phyloP scores from a whole-genome alignment of 2,888 invertebrate genomes.

The Standfussiana lucernea region DNA sequence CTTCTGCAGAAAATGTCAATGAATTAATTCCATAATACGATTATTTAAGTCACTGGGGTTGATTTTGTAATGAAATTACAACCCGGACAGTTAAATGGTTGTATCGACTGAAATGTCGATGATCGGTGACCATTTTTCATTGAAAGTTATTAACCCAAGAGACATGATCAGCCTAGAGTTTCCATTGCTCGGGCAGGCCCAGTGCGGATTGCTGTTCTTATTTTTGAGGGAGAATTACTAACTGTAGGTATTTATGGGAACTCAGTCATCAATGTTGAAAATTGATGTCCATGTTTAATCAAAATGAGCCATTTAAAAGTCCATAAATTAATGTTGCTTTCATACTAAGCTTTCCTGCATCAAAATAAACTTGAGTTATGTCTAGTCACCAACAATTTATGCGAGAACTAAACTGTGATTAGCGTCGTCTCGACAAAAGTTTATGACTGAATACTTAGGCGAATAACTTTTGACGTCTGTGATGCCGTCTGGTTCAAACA shows the following conservation, averaged over 20 bases:
- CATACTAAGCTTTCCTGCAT: conserved; percentile 11
- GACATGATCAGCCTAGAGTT: neutral
- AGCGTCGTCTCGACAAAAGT: conserved; percentile 45
- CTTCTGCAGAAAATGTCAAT: neutral
- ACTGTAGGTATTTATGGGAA: too few species aligned
- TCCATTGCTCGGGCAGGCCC: neutral
- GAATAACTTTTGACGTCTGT: conserved; percentile 52
- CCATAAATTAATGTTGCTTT: neutral
- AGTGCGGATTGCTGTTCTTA: neutral
- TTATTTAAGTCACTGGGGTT: conserved; percentile 16
- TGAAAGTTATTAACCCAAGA: neutral
- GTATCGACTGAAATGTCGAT: neutral
- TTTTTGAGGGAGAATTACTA: neutral
- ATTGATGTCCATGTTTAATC: neutral
- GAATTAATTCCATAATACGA: conserved; percentile 40
- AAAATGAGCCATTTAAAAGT: neutral
- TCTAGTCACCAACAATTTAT: conserved; percentile 32
- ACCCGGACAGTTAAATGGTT: conserved; percentile 3
- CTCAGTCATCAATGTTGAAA: too few species aligned
- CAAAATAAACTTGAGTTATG: conserved; percentile 29
- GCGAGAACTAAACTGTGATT: conserved; percentile 39
- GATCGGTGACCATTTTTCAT: neutral
- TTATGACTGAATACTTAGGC: conserved; percentile 54
- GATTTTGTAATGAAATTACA: conserved; percentile 27
- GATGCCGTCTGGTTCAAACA: conserved; percentile 24